Conservation (phyloP, 2,888 invertebrate species). For the Macropis europaea region DNA sequence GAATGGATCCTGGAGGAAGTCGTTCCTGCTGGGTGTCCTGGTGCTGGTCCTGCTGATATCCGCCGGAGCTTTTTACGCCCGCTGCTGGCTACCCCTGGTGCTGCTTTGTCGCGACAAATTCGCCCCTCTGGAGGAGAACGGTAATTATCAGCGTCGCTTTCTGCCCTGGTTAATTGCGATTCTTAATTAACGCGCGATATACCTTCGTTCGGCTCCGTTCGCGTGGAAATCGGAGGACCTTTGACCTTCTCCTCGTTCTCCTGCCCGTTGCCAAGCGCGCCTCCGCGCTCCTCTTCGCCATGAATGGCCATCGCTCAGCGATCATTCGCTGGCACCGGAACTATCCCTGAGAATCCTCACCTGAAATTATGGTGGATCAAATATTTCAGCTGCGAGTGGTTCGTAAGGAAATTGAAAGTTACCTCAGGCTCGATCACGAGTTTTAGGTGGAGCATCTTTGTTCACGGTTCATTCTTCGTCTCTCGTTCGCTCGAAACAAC, state of each 20-base stretch:
- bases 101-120: slow-evolving; percentile 81
- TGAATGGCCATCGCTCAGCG: too few relatives aligned
- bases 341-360: too few relatives aligned
- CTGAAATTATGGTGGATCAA: too few relatives aligned
- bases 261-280: background rate
- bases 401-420: too few relatives aligned
- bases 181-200: slow-evolving; percentile 36
- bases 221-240: slow-evolving; percentile 15
- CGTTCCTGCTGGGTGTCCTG: slow-evolving; percentile 81
- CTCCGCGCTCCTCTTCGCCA: background rate
- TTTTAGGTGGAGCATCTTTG: too few relatives aligned
- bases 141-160: slow-evolving; percentile 65
- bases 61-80: slow-evolving; percentile 81
- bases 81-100: slow-evolving; percentile 80
- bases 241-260: background rate
- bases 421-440: too few relatives aligned
- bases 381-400: too few relatives aligned
- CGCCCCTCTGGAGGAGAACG: slow-evolving; percentile 79
- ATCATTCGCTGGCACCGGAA: background rate
- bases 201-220: background rate
- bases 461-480: too few relatives aligned
- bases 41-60: slow-evolving; percentile 81
- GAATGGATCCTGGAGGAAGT: slow-evolving; percentile 81
- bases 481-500: too few relatives aligned
- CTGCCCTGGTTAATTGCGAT: slow-evolving; percentile 25